Evolutionary conservation across 2,888 invertebrate genomes (phyloP), one percentile per base, ranked within the genome.

Genomic region (Caradrina kadenii): DNA sequence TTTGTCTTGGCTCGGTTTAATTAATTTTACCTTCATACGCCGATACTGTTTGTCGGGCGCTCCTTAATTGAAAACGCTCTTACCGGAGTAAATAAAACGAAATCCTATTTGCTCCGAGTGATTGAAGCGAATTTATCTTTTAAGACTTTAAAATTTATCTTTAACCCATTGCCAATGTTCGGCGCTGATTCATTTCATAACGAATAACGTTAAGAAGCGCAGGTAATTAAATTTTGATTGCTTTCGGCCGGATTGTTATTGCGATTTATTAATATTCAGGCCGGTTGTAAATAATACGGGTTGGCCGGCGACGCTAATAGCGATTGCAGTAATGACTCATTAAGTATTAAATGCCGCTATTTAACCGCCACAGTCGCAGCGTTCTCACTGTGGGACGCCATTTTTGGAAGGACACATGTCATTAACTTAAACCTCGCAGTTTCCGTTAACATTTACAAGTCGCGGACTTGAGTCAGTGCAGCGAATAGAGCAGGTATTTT

Each of bases 21-120:
- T 95, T 95, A 95, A 96, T 96, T 94, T 94, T 94, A 96, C 94
- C 95, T 95, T 94, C 95, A 95, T 95, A 96, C 94, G 92, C 93
- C 94, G 94, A 95, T 95, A 96, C 94, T 94, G 94, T 94, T 94
- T 94, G 94, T 91, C 92, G 93, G 93, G 92, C 90, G 91, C 88
- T 93, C 92, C 94, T 93, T 96, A 95, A 96, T 96, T 95, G 95
- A 93, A 96, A 96, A 94, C 94, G 93, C 94, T 94, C 94, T 94
- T 93, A 92, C 91, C 90, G 92, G 89, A 91, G 93, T 93, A 94
- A 95, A 95, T 94, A 93, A 94, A 94, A 94, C 91, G 93, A 92
- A 95, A 95, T 94, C 94, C 94, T 94, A 94, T 95, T 95, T 94
- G 93, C 94, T 91, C 89, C 92, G 91, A 93, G 90, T 94, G 95